A percentile compares a stretch with the other conserved stretches of the same genome.
Evolutionary conservation across 64 coral and sea anemone genomes (phyloP).

Genomic region (Montipora capricornis): DNA sequence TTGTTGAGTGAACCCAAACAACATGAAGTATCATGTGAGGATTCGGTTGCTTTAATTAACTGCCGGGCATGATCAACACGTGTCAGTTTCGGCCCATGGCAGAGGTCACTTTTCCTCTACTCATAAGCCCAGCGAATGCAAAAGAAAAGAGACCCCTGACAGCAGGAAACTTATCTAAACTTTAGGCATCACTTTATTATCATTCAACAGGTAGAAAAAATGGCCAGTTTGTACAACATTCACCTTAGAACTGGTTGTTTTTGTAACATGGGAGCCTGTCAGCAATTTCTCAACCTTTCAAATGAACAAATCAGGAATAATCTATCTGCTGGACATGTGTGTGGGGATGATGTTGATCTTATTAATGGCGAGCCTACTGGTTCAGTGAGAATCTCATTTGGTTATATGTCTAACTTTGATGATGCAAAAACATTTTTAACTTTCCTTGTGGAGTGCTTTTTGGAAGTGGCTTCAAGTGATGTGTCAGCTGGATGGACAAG

Average conservation of each 20-base stretch:
- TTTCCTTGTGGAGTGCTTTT: constrained; percentile 85
- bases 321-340: constrained; percentile 86
- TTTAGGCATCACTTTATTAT: background rate
- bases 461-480: constrained; percentile 22
- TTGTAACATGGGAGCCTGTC: constrained; percentile 95
- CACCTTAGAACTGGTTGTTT: constrained; percentile 97
- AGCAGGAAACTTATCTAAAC: background rate
- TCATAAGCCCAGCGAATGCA: too few relatives aligned
- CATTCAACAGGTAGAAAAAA: constrained; percentile 85
- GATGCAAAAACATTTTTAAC: constrained; percentile 88
- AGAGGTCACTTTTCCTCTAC: too few relatives aligned
- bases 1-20: too few relatives aligned
- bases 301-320: constrained; percentile 80
- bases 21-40: too few relatives aligned
- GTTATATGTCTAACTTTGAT: constrained; percentile 94
- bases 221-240: constrained; percentile 91
- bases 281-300: constrained; percentile 74
- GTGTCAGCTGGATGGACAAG: background rate
- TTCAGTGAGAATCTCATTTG: constrained; percentile 99
- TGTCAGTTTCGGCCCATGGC: too few relatives aligned
- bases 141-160: too few relatives aligned
- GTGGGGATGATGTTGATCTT: constrained; percentile 93
- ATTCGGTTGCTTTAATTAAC: too few relatives aligned
- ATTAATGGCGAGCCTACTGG: constrained; percentile 91
- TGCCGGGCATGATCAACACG: too few relatives aligned